These are phyloP conservation scores for Agriopis marginaria DNA, from an alignment of 2,888 invertebrate genomes.

Conservation along the genomic window DNA sequence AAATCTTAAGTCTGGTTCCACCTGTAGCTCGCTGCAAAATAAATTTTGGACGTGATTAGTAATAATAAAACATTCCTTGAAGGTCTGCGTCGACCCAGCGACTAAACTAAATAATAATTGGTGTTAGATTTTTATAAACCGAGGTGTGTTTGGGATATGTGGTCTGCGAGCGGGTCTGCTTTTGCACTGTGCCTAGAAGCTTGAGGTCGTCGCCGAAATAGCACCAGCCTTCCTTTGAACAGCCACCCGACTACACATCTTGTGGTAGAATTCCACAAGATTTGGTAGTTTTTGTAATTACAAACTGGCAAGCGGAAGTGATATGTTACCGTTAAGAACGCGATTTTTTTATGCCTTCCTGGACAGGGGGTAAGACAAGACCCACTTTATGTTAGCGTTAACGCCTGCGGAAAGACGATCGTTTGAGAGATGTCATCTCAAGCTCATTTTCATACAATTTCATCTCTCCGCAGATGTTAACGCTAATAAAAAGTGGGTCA, in stretches of 20 bases:
- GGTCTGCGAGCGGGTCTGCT: slow-evolving; percentile 69
- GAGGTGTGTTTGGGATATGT: slow-evolving; percentile 83
- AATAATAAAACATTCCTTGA: slow-evolving; percentile 48
- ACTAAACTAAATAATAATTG: slow-evolving; percentile 63
- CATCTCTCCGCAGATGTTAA: too few relatives aligned
- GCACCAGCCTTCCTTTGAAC: slow-evolving; percentile 27
- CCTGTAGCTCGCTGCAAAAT: slow-evolving; percentile 4
- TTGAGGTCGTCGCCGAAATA: slow-evolving; percentile 39
- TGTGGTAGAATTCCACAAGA: neutral
- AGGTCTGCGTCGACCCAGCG: slow-evolving; percentile 63
- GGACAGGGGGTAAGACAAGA: too few relatives aligned
- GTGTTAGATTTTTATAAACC: slow-evolving; percentile 74
- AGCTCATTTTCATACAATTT: too few relatives aligned
- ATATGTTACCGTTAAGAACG: neutral
- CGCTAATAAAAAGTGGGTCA: too few relatives aligned
- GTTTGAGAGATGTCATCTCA: too few relatives aligned
- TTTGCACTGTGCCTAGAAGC: slow-evolving; percentile 61
- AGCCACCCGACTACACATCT: neutral
- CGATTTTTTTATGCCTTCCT: neutral
- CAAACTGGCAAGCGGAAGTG: slow-evolving; percentile 1
- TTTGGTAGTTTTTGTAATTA: neutral
- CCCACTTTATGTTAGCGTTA: too few relatives aligned
- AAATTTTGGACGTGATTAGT: slow-evolving; percentile 6
- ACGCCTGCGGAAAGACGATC: too few relatives aligned
- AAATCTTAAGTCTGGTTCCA: neutral